These are phyloP conservation scores for Alcedo atthis DNA, from an alignment of 2,797 vertebrate species.

Conservation along the genomic window DNA sequence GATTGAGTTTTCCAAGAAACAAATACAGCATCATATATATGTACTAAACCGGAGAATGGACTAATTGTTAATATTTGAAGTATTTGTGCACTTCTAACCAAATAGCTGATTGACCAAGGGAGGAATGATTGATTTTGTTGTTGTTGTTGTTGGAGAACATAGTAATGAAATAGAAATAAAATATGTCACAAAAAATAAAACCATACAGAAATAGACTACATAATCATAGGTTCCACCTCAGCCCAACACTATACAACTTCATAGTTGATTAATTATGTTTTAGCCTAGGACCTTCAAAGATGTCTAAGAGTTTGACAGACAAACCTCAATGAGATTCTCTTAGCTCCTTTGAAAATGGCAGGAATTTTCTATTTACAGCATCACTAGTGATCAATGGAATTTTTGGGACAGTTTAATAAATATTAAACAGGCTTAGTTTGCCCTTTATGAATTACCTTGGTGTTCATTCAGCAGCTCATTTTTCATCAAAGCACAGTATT, in stretches of 20 bases:
- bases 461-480: constrained; percentile 65
- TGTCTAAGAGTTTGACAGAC: constrained; percentile 52
- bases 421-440: constrained; percentile 50
- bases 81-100: constrained; percentile 7
- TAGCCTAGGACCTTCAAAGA: constrained; percentile 53
- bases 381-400: constrained; percentile 28
- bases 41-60: neutral
- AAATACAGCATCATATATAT: neutral
- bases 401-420: constrained; percentile 31
- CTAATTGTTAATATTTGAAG: neutral
- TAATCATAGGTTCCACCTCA: constrained; percentile 14
- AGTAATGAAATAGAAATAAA: constrained; percentile 54
- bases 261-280: constrained; percentile 60
- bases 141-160: neutral
- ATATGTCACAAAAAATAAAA: constrained; percentile 33
- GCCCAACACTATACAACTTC: constrained; percentile 11
- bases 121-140: constrained; percentile 34
- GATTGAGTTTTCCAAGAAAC: neutral
- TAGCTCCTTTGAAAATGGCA: constrained; percentile 52
- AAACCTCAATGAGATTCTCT: constrained; percentile 53
- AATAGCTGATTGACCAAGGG: constrained; percentile 42
- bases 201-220: constrained; percentile 16
- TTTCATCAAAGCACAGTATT: constrained; percentile 48
- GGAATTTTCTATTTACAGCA: constrained; percentile 64
- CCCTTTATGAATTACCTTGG: constrained; percentile 48